Evolutionary conservation across 2,888 invertebrate genomes (phyloP), one percentile per base, ranked within the genome.

Genomic region (Drosophila phalerata): DNA sequence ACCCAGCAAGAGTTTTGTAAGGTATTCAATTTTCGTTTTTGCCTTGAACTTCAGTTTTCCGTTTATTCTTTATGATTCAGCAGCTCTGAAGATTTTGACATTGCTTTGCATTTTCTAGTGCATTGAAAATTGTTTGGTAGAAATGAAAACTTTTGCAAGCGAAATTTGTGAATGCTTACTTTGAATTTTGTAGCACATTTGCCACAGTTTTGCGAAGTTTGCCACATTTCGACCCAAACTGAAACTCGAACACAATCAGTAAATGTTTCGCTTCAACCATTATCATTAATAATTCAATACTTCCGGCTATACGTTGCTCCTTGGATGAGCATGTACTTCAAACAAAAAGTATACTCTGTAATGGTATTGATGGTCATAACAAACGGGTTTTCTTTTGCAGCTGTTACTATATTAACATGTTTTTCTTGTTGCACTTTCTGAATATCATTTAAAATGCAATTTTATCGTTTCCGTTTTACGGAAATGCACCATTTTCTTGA

Each of bases 241-340:
- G n/a, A 47, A 47, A 47, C 38, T 58, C 15, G 47, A 37, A 37
- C 37, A 57, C 57, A 57, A 57, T 57, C 57, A 47, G 57, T 22
- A 57, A 57, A 57, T 57, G 57, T 47, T 56, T 34, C 57, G 22
- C 57, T 47, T 13, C 34, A 47, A 45, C 45, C 57, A 57, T 57
- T 57, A 57, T 47, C 57, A 57, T 57, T 57, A 57, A 57, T 57
- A 57, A 47, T 57, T 57, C 57, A 57, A 57, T 37, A 28, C 11
- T 47, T 56, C 22, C n/a, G 28, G 47, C 6, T 47, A 17, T 15
- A 22, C 22, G 34, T 11, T n/a, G 25, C 37, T 55, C 43, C 49
- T 49, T 49, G 49, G 13, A 49, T 32, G 19, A 13, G 19, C 34
- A 34, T 34, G 30, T n/a, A 37, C 3, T 9, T 17, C 30, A 30